These are phyloP conservation scores for Scophthalmus maximus DNA, from an alignment of 2,113 vertebrate species.

Conservation along the genomic window DNA sequence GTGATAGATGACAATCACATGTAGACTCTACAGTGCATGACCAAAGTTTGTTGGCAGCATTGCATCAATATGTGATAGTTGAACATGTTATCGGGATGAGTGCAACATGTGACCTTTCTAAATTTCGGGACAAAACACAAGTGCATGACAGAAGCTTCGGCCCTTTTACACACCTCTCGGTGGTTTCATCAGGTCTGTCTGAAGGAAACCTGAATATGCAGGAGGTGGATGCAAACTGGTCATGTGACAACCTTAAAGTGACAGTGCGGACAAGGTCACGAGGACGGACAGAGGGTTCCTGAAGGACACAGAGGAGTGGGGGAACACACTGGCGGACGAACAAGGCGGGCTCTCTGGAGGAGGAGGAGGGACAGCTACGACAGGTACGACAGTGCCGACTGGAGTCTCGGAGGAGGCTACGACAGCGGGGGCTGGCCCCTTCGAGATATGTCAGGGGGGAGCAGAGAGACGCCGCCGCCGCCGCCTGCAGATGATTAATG, in stretches of 20 bases:
- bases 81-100: too few species aligned
- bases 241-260: slow-evolving; percentile 21
- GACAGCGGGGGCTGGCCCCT: slow-evolving; percentile 22
- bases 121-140: too few species aligned
- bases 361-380: slow-evolving; percentile 1
- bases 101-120: too few species aligned
- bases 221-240: neutral
- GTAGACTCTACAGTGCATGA: too few species aligned
- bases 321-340: neutral
- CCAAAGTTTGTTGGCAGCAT: too few species aligned
- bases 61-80: too few species aligned
- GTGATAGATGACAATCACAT: too few species aligned
- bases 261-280: slow-evolving; percentile 12
- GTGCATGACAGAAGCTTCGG: too few species aligned
- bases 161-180: neutral
- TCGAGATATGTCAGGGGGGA: slow-evolving; percentile 3
- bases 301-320: slow-evolving; percentile 16
- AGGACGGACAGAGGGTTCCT: slow-evolving; percentile 20
- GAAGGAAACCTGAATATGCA: neutral
- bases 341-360: slow-evolving; percentile 2
- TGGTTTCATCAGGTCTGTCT: neutral
- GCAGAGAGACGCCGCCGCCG: slow-evolving; percentile 9
- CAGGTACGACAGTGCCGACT: slow-evolving; percentile 16
- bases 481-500: slow-evolving; percentile 65
- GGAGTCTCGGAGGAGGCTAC: neutral